Evolutionary conservation across 1,140 invertebrate species (phyloP).

Genomic region (Euschistus heros): DNA sequence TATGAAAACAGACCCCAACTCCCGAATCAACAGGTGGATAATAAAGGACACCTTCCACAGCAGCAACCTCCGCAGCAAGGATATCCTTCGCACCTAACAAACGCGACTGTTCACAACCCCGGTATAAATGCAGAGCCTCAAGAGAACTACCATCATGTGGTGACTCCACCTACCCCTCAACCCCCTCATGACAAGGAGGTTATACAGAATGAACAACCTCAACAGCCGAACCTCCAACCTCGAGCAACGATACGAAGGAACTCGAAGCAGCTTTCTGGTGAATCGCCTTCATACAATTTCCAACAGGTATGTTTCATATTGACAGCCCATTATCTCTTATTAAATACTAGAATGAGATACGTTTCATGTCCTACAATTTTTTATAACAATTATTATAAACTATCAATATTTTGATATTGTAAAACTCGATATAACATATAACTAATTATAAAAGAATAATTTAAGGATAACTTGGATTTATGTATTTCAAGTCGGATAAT

Average conservation of each 20-base stretch:
- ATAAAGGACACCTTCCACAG: conserved; percentile 21
- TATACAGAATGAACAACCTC: background rate
- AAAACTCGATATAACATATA: too few relatives aligned
- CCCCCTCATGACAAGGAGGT: conserved; percentile 21
- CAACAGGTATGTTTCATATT: conserved; percentile 28
- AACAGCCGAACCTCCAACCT: conserved; percentile 15
- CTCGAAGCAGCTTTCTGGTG: conserved; percentile 38
- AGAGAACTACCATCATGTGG: conserved; percentile 19
- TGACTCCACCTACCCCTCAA: conserved; percentile 27
- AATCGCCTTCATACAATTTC: conserved; percentile 31
- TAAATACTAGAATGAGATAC: too few relatives aligned
- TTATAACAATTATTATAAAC: too few relatives aligned
- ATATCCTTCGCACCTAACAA: conserved; percentile 26
- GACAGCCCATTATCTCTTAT: too few relatives aligned
- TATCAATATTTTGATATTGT: too few relatives aligned
- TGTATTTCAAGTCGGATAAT: too few relatives aligned
- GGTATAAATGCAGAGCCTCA: conserved; percentile 26
- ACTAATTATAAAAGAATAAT: too few relatives aligned
- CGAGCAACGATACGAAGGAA: conserved; percentile 34
- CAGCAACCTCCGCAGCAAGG: conserved; percentile 24
- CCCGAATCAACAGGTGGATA: conserved; percentile 15
- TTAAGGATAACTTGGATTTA: too few relatives aligned
- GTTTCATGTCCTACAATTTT: too few relatives aligned
- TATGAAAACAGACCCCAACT: conserved; percentile 7
- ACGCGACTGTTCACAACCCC: conserved; percentile 32